phyloP scores from a whole-genome alignment of 2,113 vertebrate genomes.

The Myodes glareolus region DNA sequence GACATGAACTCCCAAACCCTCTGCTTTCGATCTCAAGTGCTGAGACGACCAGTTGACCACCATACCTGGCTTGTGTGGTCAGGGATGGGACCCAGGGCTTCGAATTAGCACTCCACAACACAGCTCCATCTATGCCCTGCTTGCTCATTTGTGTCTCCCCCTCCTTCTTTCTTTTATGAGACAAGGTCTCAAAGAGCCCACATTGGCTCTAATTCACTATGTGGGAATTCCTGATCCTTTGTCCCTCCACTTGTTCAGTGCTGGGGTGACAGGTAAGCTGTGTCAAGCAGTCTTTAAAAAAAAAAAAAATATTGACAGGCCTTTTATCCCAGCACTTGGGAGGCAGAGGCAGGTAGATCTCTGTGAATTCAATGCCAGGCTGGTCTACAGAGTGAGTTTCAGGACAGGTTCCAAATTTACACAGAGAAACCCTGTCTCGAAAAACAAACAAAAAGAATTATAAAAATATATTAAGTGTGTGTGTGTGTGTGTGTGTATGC shows the following conservation, averaged over 20 bases:
- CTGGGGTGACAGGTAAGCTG: background rate
- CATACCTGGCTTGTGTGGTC: background rate
- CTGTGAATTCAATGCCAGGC: too few species aligned
- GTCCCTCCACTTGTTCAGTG: background rate
- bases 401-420: too few species aligned
- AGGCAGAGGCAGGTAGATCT: too few species aligned
- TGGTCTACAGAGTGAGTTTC: too few species aligned
- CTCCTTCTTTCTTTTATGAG: background rate
- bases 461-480: too few species aligned
- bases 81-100: background rate
- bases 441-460: too few species aligned
- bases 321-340: too few species aligned
- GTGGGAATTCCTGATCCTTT: too few species aligned
- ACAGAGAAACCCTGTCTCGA: too few species aligned
- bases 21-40: background rate
- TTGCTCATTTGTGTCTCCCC: background rate
- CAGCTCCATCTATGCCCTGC: too few species aligned
- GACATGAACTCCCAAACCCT: background rate
- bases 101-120: background rate
- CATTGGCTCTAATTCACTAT: background rate
- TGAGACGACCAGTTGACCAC: background rate
- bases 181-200: background rate
- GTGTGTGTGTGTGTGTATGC: too few species aligned
- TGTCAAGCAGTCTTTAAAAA: background rate
- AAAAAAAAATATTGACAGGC: too few species aligned